These are phyloP conservation scores for Odiellus spinosus DNA, from an alignment of 2,888 invertebrate genomes.

Conservation along the genomic window DNA sequence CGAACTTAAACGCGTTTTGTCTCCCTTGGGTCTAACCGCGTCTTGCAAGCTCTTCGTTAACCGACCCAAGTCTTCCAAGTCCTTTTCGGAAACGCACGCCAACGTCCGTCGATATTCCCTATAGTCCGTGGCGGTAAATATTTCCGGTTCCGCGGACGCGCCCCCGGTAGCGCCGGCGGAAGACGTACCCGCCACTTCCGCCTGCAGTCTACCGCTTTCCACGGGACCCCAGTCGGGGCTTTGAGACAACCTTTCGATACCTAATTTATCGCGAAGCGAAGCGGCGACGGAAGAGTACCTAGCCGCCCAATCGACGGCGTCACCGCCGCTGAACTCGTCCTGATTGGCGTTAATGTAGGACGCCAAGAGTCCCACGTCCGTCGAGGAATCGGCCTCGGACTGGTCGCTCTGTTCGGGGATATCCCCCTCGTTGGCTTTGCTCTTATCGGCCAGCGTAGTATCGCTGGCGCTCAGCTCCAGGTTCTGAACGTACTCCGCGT, in stretches of 20 bases:
- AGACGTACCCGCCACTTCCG: background rate
- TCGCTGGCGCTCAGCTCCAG: background rate
- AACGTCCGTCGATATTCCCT: constrained; percentile 59
- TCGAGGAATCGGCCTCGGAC: background rate
- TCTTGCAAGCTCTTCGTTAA: constrained; percentile 2
- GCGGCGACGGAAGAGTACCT: too few species aligned
- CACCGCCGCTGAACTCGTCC: background rate
- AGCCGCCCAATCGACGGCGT: background rate
- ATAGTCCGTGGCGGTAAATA: constrained; percentile 58
- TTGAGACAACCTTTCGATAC: background rate
- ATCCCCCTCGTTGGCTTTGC: background rate
- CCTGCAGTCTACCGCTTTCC: background rate
- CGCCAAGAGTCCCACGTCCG: background rate
- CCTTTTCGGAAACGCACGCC: constrained; percentile 58
- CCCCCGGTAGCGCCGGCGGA: background rate
- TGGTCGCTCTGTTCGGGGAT: background rate
- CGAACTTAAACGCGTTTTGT: too few species aligned
- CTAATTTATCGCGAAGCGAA: too few species aligned
- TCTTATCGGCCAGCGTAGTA: background rate
- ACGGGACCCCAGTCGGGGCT: background rate
- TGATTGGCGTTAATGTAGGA: too few species aligned
- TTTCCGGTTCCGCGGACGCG: constrained; percentile 30
- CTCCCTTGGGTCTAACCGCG: background rate
- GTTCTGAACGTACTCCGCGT: background rate
- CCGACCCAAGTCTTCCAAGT: constrained; percentile 46